phyloP scores from a whole-genome alignment of 2,888 invertebrate species.

The Heptascelio sp. region DNA sequence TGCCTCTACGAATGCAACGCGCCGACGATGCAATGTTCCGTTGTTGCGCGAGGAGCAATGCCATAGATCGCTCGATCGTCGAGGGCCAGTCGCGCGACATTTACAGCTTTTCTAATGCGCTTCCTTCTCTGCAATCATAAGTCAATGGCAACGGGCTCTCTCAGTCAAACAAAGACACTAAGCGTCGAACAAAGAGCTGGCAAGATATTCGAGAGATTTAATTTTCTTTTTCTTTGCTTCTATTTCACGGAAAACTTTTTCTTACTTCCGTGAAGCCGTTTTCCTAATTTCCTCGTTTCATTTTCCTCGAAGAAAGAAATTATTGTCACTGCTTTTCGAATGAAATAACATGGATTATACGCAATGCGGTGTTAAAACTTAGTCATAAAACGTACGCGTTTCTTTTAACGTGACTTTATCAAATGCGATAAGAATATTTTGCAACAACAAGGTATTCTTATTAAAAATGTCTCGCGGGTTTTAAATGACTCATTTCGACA shows the following conservation, averaged over 20 bases:
- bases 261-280: not conserved
- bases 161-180: too few species aligned
- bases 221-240: too few species aligned
- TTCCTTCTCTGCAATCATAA: conserved; percentile 71
- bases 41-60: conserved; percentile 55
- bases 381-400: too few species aligned
- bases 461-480: conserved; percentile 25
- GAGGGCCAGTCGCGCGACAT: conserved; percentile 71
- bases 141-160: conserved; percentile 67
- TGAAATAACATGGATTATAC: not conserved
- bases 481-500: not conserved
- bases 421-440: conserved; percentile 39
- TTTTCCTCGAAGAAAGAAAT: too few species aligned
- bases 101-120: conserved; percentile 72
- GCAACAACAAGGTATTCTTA: conserved; percentile 43
- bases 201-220: conserved; percentile 51
- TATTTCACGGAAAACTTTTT: not conserved
- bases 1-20: conserved; percentile 81
- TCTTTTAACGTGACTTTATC: too few species aligned
- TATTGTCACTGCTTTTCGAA: not conserved
- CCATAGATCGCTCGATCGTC: conserved; percentile 60
- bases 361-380: too few species aligned
- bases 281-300: too few species aligned
- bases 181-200: conserved; percentile 27
- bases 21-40: conserved; percentile 61